These are phyloP conservation scores for Diaprepes abbreviatus DNA, from an alignment of 2,888 invertebrate genomes.

Conservation along the genomic window DNA sequence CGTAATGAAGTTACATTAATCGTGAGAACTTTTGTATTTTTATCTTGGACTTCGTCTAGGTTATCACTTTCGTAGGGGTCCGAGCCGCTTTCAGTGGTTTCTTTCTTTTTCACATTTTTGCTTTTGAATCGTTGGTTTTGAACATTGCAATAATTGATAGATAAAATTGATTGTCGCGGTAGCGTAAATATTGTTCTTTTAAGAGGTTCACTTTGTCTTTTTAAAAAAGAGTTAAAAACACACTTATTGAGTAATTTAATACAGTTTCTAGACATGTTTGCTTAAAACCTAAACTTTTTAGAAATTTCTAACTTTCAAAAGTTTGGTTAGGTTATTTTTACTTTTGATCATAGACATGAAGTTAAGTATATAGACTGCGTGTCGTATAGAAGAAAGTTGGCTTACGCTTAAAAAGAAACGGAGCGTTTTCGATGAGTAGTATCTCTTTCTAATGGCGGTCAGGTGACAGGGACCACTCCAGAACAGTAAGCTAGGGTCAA, in stretches of 20 bases:
- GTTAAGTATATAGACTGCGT: no score
- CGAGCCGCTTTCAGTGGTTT: constrained; percentile 70
- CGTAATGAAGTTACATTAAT: constrained; percentile 77
- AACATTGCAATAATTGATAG: neutral
- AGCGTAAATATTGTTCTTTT: neutral
- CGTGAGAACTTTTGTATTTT: constrained; percentile 77
- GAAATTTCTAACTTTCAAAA: neutral
- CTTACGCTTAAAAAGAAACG: no score
- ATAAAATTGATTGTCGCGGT: neutral
- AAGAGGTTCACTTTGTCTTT: neutral
- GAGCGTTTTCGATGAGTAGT: no score
- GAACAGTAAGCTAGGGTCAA: no score
- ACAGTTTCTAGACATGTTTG: constrained; percentile 17
- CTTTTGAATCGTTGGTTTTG: constrained; percentile 27
- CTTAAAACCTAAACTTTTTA: neutral
- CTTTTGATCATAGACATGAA: no score
- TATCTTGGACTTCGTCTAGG: constrained; percentile 67
- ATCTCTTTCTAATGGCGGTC: no score
- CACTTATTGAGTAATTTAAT: constrained; percentile 13
- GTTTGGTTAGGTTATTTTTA: no score
- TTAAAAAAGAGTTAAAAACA: neutral
- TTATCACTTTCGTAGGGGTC: constrained; percentile 66
- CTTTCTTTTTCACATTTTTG: constrained; percentile 54
- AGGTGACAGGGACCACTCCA: no score
- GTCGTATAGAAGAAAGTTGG: no score